Base-by-base conservation (phyloP, 2,113 vertebrate genomes). In the Anhinga rufa region DNA sequence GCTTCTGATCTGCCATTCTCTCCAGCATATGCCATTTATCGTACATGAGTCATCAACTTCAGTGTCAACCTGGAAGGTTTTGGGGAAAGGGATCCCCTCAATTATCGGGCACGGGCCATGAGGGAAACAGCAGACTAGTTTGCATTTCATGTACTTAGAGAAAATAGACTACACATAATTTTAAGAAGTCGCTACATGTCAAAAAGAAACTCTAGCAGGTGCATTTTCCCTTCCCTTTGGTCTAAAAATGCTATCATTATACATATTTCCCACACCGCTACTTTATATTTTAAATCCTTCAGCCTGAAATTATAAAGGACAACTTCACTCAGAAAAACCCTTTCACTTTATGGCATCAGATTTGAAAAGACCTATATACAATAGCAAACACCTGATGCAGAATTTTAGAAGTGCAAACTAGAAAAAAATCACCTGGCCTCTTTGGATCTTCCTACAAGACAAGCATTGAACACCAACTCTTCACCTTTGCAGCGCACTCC, bases 1-100 rank as follows among this genome's bases (percentile, higher is more conserved):
- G 74, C 55, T 95, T 78, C 95, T 81, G 71, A 92, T 83, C 77
- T 87, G 79, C 84, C 76, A 42, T 75, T 78, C 82, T 90, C 86
- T 86, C 42, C 42, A 93, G 69, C 49, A 70, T 10, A 54, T 88
- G 18, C 55, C 90, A 85, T 92, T 77, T 82, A 88, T 87, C 62
- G 80, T 65, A 71, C 8, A 10, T 34, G 46, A 95, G 48, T 74
- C 91, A 93, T 69, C 81, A 75, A 82, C 65, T 90, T 82, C 65
- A 86, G 20, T 17, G 64, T 80, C 89, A 96, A 52, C 75, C 17
- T 65, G 26, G 13, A 82, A 80, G 40, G 51, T 74, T 66, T 20
- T 32, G 32, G 74, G 29, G 48, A 89, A 96, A 86, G 42, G 51
- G 57, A 68, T 77, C 71, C 65, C 75, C 72, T 88, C 57, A 84